Evolutionary conservation across 2,797 vertebrate species (phyloP).

Genomic region (Choloepus didactylus): DNA sequence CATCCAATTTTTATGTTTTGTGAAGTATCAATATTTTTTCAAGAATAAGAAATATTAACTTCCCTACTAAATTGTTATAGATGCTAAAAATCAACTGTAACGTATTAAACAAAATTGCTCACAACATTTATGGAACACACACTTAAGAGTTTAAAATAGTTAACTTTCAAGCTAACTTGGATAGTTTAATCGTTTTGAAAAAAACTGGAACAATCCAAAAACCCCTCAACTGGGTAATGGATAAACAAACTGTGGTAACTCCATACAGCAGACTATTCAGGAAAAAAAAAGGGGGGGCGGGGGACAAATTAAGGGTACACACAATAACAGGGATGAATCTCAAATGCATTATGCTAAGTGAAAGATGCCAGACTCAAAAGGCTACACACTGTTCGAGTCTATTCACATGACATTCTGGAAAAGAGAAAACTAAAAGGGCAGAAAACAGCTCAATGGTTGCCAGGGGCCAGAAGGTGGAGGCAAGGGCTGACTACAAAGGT

Average conservation of each 20-base stretch:
- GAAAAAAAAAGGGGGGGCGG: not conserved
- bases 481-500: not conserved
- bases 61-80: too few relatives aligned
- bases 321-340: not conserved
- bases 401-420: not conserved
- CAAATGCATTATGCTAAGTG: not conserved
- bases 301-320: constrained; percentile 1
- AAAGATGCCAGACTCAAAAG: constrained; percentile 12
- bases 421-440: not conserved
- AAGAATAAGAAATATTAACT: too few relatives aligned
- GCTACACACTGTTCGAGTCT: not conserved
- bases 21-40: too few relatives aligned
- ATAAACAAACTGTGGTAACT: not conserved
- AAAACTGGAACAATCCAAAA: not conserved
- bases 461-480: not conserved
- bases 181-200: not conserved
- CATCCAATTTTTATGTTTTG: too few relatives aligned
- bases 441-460: not conserved
- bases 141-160: constrained; percentile 15
- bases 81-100: too few relatives aligned
- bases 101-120: too few relatives aligned
- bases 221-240: not conserved
- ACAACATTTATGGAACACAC: too few relatives aligned
- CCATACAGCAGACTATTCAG: not conserved
- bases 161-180: constrained; percentile 11